These are phyloP conservation scores for Nansenia antarctica DNA, from an alignment of 2,113 vertebrate species.

Conservation along the genomic window DNA sequence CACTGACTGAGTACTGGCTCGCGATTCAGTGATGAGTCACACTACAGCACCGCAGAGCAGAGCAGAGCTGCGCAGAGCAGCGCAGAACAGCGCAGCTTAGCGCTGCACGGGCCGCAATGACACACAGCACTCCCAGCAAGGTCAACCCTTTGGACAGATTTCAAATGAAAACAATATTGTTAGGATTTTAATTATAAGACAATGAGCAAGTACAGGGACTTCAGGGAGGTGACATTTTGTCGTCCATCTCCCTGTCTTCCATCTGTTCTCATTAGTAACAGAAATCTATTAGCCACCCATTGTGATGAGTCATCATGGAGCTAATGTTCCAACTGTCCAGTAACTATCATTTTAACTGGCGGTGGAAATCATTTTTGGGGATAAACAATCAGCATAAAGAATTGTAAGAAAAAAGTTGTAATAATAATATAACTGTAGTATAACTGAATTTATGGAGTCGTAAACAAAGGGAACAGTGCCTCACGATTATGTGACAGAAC, in stretches of 20 bases:
- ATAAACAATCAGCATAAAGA: too few relatives aligned
- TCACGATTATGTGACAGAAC: too few relatives aligned
- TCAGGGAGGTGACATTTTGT: constrained; percentile 12
- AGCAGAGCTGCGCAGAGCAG: too few relatives aligned
- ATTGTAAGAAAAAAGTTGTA: too few relatives aligned
- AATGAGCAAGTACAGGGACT: background rate
- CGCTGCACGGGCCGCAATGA: constrained; percentile 13
- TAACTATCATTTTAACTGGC: background rate
- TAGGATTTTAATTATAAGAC: constrained; percentile 26
- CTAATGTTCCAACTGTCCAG: background rate
- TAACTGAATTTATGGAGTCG: too few relatives aligned
- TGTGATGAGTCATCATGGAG: background rate
- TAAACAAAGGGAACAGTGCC: too few relatives aligned
- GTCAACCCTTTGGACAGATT: constrained; percentile 36
- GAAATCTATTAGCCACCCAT: constrained; percentile 3
- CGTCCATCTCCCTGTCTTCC: background rate
- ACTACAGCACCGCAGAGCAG: constrained; percentile 38
- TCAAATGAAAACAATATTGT: constrained; percentile 13
- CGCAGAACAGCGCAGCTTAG: background rate
- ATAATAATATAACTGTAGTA: too few relatives aligned
- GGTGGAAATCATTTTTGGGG: too few relatives aligned
- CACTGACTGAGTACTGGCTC: constrained; percentile 47
- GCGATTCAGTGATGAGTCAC: constrained; percentile 61
- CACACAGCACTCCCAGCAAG: constrained; percentile 35
- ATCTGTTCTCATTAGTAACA: constrained; percentile 27